phyloP scores from a whole-genome alignment of 1,140 invertebrate species.

The Drosophila murphyi region DNA sequence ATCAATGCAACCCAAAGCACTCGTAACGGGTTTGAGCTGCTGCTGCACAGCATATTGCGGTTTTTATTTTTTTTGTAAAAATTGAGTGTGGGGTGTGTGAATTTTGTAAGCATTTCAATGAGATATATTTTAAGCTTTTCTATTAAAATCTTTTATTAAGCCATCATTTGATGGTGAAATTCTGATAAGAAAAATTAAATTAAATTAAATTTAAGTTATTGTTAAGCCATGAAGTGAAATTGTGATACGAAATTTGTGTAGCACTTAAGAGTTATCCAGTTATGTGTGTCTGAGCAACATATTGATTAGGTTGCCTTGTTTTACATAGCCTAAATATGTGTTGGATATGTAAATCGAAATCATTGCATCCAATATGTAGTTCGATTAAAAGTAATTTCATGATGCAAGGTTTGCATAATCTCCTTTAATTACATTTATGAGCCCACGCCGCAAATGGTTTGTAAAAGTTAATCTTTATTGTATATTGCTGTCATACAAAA shows the following conservation, averaged over 20 bases:
- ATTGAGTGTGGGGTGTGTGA: not conserved
- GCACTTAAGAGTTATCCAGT: too few species aligned
- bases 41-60: constrained; percentile 5
- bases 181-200: too few species aligned
- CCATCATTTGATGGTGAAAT: too few species aligned
- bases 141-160: too few species aligned
- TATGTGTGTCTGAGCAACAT: too few species aligned
- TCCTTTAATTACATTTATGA: constrained; percentile 43
- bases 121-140: too few species aligned
- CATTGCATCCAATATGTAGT: not conserved
- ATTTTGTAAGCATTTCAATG: not conserved
- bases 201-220: too few species aligned
- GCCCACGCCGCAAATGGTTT: constrained; percentile 40
- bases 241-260: too few species aligned
- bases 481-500: not conserved
- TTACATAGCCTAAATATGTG: too few species aligned
- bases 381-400: constrained; percentile 8
- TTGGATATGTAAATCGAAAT: too few species aligned
- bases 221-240: too few species aligned
- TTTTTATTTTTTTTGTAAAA: not conserved
- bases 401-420: not conserved
- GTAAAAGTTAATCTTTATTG: constrained; percentile 44
- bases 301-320: too few species aligned
- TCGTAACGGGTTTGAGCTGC: not conserved
- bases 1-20: constrained; percentile 22